Conservation (phyloP, 2,888 invertebrate genomes). For the Phortica okadai region DNA sequence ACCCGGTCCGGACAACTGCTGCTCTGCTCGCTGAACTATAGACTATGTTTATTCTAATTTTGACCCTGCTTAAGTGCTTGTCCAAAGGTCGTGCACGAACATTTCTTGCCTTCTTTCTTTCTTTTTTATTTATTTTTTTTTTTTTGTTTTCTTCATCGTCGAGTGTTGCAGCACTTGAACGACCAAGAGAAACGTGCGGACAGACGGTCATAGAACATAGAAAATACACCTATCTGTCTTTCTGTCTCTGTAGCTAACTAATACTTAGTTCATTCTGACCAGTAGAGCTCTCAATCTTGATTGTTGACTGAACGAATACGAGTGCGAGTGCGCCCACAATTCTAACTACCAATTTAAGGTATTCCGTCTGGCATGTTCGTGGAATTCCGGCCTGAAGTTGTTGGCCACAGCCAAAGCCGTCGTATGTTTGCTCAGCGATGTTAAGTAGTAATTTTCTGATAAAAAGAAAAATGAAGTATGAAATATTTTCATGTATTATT, state of each 20-base stretch:
- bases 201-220: background rate
- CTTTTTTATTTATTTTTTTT: background rate
- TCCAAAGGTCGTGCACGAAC: slow-evolving; percentile 25
- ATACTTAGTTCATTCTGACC: slow-evolving; percentile 40
- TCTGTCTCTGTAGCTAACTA: background rate
- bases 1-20: slow-evolving; percentile 25
- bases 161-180: slow-evolving; percentile 65
- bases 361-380: slow-evolving; percentile 45
- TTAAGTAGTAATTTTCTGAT: slow-evolving; percentile 73
- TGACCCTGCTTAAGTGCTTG: slow-evolving; percentile 66
- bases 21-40: slow-evolving; percentile 9
- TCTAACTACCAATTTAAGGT: slow-evolving; percentile 45
- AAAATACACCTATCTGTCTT: slow-evolving; percentile 24
- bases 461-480: slow-evolving; percentile 45
- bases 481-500: slow-evolving; percentile 11
- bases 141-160: background rate
- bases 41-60: slow-evolving; percentile 70
- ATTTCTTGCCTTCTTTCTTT: background rate
- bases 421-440: slow-evolving; percentile 54
- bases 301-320: slow-evolving; percentile 37
- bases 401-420: background rate
- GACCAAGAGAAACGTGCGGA: slow-evolving; percentile 5
- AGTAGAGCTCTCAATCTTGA: slow-evolving; percentile 55
- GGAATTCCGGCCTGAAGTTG: slow-evolving; percentile 51
- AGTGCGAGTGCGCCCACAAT: slow-evolving; percentile 42